These are phyloP conservation scores for Syritta pipiens DNA, from an alignment of 2,888 invertebrate species.

Conservation along the genomic window DNA sequence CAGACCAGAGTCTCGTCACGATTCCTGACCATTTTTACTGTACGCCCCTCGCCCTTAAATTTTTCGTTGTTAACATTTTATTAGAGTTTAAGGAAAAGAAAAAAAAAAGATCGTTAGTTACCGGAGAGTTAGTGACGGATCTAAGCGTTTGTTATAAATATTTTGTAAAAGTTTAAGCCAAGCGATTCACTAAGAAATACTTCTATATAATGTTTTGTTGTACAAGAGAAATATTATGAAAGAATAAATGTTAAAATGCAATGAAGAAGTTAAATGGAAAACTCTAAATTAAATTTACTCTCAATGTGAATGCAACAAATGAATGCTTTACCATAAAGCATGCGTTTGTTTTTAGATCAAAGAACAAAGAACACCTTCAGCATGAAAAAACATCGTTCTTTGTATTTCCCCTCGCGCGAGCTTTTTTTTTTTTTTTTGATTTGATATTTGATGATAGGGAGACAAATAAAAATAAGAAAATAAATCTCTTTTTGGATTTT, in stretches of 20 bases:
- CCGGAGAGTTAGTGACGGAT: neutral
- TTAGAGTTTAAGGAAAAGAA: constrained; percentile 24
- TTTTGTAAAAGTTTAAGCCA: constrained; percentile 44
- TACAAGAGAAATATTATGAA: constrained; percentile 39
- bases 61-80: constrained; percentile 31
- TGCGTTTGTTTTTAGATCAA: neutral
- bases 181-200: constrained; percentile 6
- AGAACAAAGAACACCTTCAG: constrained; percentile 10
- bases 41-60: neutral
- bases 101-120: neutral
- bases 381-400: constrained; percentile 17
- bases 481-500: constrained; percentile 13
- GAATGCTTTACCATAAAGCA: constrained; percentile 12
- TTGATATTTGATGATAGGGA: neutral
- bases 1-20: no score
- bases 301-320: constrained; percentile 10
- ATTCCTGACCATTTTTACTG: constrained; percentile 24
- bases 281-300: neutral
- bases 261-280: neutral
- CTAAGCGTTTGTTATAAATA: constrained; percentile 40
- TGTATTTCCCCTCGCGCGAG: constrained; percentile 16
- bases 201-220: constrained; percentile 49
- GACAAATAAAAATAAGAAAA: neutral
- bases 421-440: constrained; percentile 3
- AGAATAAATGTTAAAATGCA: constrained; percentile 26